Evolutionary conservation across 2,888 invertebrate genomes (phyloP).

Genomic region (Merodon equestris): DNA sequence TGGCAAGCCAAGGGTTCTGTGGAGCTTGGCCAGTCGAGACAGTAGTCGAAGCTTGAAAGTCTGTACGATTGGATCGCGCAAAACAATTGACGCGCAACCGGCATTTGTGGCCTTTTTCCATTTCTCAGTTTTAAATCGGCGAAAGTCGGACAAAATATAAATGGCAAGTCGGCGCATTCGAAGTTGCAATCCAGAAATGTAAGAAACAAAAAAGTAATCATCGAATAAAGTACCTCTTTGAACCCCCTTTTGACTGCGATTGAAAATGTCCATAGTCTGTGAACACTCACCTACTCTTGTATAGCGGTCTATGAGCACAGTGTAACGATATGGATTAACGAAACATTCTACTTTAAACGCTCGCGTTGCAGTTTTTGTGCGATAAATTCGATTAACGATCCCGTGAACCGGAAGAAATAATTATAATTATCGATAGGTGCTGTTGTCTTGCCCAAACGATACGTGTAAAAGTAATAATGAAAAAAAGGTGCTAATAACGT

Average conservation of each 20-base stretch:
- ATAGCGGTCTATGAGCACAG: neutral
- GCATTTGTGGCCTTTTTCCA: too few species aligned
- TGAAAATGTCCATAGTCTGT: neutral
- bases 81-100: too few species aligned
- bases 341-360: neutral
- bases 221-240: too few species aligned
- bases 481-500: conserved; percentile 19
- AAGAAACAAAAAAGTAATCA: conserved; percentile 17
- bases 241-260: neutral
- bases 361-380: neutral
- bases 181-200: conserved; percentile 38
- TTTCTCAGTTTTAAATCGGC: too few species aligned
- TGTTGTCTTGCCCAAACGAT: too few species aligned
- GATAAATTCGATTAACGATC: conserved; percentile 6
- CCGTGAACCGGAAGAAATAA: neutral
- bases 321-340: conserved; percentile 4
- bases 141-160: neutral
- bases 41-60: conserved; percentile 40
- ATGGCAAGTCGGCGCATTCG: conserved; percentile 41
- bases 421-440: too few species aligned
- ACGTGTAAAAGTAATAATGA: neutral
- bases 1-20: conserved; percentile 11
- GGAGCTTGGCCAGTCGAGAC: conserved; percentile 9
- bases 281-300: conserved; percentile 1
- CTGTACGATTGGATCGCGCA: conserved; percentile 33